These are phyloP conservation scores for Drosophila borealis DNA, from an alignment of 2,888 invertebrate species.

Conservation along the genomic window DNA sequence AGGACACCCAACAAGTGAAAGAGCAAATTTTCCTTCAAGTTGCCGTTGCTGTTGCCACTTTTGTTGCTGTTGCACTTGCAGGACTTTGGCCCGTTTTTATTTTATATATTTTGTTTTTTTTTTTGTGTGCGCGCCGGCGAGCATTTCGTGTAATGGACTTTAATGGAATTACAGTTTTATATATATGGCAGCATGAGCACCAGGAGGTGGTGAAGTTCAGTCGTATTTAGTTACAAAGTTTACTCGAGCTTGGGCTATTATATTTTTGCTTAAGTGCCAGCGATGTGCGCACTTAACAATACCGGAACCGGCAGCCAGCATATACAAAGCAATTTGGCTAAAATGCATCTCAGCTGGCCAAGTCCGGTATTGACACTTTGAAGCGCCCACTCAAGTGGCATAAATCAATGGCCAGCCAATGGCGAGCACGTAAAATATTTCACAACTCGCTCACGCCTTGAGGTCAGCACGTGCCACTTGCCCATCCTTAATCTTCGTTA, in stretches of 20 bases:
- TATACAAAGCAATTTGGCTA: conserved; percentile 73
- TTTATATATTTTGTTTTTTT: conserved; percentile 10
- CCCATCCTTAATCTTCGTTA: conserved; percentile 80
- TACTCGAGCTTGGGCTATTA: conserved; percentile 76
- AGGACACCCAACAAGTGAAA: conserved; percentile 61
- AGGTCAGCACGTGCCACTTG: conserved; percentile 76
- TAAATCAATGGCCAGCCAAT: conserved; percentile 77
- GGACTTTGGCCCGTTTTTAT: conserved; percentile 6
- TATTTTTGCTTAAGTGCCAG: conserved; percentile 72
- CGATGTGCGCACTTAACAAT: conserved; percentile 77
- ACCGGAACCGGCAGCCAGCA: conserved; percentile 64
- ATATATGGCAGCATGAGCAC: conserved; percentile 28
- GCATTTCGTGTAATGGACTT: conserved; percentile 79
- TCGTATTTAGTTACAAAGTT: conserved; percentile 79
- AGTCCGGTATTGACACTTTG: conserved; percentile 74
- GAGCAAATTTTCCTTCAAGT: conserved; percentile 56
- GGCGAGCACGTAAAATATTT: conserved; percentile 77
- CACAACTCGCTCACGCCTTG: conserved; percentile 47
- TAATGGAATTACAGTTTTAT: conserved; percentile 81
- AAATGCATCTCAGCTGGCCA: conserved; percentile 67
- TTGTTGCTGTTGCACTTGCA: conserved; percentile 38
- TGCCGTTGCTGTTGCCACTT: conserved; percentile 34
- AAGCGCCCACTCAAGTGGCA: conserved; percentile 75
- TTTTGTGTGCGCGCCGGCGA: conserved; percentile 43
- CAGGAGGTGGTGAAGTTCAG: conserved; percentile 23